Conservation (phyloP, 2,113 vertebrate species). For the Scortum barcoo region DNA sequence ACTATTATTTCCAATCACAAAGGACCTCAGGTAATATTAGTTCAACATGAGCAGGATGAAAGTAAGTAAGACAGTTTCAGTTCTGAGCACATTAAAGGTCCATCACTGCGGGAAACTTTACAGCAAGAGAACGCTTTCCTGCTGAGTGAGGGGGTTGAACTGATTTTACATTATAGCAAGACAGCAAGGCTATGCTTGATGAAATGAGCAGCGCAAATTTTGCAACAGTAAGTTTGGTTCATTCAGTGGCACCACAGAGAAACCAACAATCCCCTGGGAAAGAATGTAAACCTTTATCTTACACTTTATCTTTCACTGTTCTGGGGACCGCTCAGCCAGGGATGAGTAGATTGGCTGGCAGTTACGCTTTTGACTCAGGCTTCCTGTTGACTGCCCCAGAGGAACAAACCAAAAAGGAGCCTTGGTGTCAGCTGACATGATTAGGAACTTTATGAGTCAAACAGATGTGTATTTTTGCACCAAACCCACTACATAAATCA, state of each 20-base stretch:
- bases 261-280: constrained; percentile 36
- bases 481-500: neutral
- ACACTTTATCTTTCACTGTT: constrained; percentile 3
- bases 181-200: constrained; percentile 16
- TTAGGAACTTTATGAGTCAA: neutral
- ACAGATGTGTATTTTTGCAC: neutral
- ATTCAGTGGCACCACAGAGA: constrained; percentile 25
- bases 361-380: constrained; percentile 23
- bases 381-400: neutral
- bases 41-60: neutral
- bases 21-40: neutral
- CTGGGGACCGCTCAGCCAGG: constrained; percentile 26
- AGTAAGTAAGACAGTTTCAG: neutral
- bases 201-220: constrained; percentile 20
- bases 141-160: constrained; percentile 8
- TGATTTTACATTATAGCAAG: neutral
- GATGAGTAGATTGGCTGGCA: constrained; percentile 24
- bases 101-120: neutral
- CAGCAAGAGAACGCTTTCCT: constrained; percentile 10
- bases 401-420: neutral
- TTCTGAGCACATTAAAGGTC: neutral
- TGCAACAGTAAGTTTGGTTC: constrained; percentile 20
- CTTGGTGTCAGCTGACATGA: neutral
- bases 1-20: neutral
- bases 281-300: constrained; percentile 55